A percentile compares a stretch with the other conserved stretches of the same genome.
These are phyloP conservation scores for Pseudomyrmex flavicornis DNA, from an alignment of 1,140 invertebrate species.

Conservation along the genomic window DNA sequence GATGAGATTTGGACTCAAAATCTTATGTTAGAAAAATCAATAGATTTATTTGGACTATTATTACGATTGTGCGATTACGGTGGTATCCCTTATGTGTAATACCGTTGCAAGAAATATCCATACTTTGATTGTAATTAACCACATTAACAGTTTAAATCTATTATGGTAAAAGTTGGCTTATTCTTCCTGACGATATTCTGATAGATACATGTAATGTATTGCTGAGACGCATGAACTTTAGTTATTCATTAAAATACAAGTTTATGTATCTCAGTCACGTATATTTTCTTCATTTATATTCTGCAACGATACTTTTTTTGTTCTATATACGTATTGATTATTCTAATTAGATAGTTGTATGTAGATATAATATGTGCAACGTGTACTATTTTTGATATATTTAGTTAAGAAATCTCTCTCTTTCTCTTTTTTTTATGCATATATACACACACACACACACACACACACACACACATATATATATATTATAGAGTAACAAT, in stretches of 20 bases:
- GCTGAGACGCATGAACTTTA: neutral
- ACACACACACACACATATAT: too few relatives aligned
- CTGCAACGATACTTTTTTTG: neutral
- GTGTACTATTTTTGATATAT: too few relatives aligned
- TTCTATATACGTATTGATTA: neutral
- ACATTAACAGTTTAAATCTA: slow-evolving; percentile 42
- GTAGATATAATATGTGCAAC: neutral
- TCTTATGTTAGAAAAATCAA: neutral
- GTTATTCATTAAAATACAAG: slow-evolving; percentile 15
- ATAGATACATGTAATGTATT: neutral
- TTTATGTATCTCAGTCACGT: neutral
- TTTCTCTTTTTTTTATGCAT: too few relatives aligned
- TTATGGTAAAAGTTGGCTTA: slow-evolving; percentile 38
- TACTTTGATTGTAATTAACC: slow-evolving; percentile 25
- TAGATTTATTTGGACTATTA: neutral
- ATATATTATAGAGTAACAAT: too few relatives aligned
- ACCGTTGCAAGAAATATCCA: slow-evolving; percentile 4
- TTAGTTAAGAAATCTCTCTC: too few relatives aligned
- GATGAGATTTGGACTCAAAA: too few relatives aligned
- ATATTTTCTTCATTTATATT: slow-evolving; percentile 7
- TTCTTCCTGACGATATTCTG: neutral
- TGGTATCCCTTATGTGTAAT: neutral
- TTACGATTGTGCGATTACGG: neutral
- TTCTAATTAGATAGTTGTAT: neutral
- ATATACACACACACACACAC: too few relatives aligned